Percentiles rank a stretch among this genome's conserved stretches.
These are phyloP conservation scores for Leucopsar rothschildi DNA, from an alignment of 2,113 vertebrate species.

Conservation along the genomic window DNA sequence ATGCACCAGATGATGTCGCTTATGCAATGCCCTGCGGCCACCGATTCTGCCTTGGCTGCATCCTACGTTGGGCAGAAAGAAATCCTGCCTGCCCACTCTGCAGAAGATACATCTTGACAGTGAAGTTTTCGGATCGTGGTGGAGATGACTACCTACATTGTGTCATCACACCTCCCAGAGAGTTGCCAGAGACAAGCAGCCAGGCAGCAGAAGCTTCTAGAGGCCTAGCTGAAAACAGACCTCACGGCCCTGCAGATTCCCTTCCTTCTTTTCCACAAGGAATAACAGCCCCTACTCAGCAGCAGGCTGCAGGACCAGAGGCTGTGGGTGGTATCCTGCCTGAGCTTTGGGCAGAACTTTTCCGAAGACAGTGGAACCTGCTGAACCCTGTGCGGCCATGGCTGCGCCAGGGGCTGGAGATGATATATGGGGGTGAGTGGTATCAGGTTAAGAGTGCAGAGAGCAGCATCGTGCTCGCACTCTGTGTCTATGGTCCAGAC, in stretches of 20 bases:
- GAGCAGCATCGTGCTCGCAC: accelerated
- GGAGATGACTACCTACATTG: background rate
- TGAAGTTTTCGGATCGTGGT: background rate
- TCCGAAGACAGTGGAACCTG: background rate
- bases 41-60: background rate
- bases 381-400: background rate
- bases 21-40: background rate
- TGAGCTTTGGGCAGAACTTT: background rate
- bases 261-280: background rate
- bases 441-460: background rate
- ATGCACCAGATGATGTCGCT: accelerated
- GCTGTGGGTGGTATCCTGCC: background rate
- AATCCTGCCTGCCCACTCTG: background rate
- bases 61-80: background rate
- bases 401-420: background rate
- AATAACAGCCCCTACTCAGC: background rate
- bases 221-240: background rate
- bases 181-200: background rate
- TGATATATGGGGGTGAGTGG: background rate
- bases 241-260: background rate
- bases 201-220: background rate
- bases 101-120: background rate
- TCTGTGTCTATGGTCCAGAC: background rate
- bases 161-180: background rate
- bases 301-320: background rate